phyloP scores from a whole-genome alignment of 2,888 invertebrate genomes.

The Harmothoe impar region DNA sequence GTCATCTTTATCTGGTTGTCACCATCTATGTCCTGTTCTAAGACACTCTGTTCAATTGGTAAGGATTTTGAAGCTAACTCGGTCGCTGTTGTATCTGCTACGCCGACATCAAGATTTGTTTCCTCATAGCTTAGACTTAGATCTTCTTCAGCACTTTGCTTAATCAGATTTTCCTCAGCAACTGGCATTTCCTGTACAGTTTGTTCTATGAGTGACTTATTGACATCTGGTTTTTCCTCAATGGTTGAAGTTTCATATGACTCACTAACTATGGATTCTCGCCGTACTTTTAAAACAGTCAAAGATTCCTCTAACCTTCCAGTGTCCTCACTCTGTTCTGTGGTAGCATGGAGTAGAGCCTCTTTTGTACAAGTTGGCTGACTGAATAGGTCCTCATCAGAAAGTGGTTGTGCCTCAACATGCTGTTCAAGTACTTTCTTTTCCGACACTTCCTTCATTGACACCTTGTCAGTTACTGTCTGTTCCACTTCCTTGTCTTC shows the following conservation, averaged over 20 bases:
- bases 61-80: neutral
- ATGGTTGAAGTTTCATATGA: neutral
- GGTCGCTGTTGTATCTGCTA: neutral
- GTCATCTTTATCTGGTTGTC: neutral
- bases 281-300: neutral
- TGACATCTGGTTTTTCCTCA: neutral
- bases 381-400: neutral
- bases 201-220: neutral
- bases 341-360: neutral
- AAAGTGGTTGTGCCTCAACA: neutral
- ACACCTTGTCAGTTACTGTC: neutral
- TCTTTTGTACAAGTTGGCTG: neutral
- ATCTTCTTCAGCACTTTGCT: neutral
- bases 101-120: neutral
- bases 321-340: neutral
- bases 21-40: neutral
- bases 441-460: neutral
- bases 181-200: slow-evolving; percentile 37
- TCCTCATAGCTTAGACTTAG: neutral
- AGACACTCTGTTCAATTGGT: slow-evolving; percentile 5
- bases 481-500: neutral
- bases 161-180: slow-evolving; percentile 10
- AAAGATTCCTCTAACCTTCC: neutral
- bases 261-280: slow-evolving; percentile 19
- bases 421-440: neutral